Base-by-base conservation (phyloP, 2,888 invertebrate species). In the Oscheius sp. region DNA sequence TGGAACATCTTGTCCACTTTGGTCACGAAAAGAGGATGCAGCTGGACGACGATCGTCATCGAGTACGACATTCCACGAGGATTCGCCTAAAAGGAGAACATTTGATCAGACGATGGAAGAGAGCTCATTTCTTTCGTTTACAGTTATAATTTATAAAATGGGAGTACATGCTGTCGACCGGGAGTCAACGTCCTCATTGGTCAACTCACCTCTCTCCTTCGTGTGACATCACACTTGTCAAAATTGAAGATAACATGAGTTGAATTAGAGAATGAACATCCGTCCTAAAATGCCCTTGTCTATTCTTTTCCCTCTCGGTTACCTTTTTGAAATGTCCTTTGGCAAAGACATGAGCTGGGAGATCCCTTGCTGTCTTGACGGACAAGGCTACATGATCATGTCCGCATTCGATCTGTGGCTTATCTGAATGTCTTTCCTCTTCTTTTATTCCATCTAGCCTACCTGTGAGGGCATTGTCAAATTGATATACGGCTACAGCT, bases 31-130 rank as follows among this genome's bases (percentile, higher is more conserved):
- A 87, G 81, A 7, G 87, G 87, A 79, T 87, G 87, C 46, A 87
- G 75, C 73, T 87, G 87, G 9, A 88, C 86, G 27, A 88, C 78
- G n/a, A 87, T 81, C n/a, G 87, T 87, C 76, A 86, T 79, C 13
- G 79, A 77, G 74, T 86, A 87, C 16, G 84, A 79, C 76, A 87
- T 83, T 56, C 87, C 86, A 53, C 78, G 77, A n/a, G 87, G 87
- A 43, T 85, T 86, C 16, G 85, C 80, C 84, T 84, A 64, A 16
- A 78, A 55, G 7, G 55, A 5, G 2, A 35, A n/a, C 6, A 13
- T 13, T 46, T 23, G 7, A n/a, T 12, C 3, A 49, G 49, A 18
- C 49, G 6, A 18, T 7, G 35, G 35, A 3, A 6, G 5, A 6
- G 35, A 3, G 5, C 35, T 35, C 35, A 3, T 35, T n/a, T n/a